Base-by-base conservation (phyloP, 1,140 invertebrate genomes). In the Leptopilina clavipes region DNA sequence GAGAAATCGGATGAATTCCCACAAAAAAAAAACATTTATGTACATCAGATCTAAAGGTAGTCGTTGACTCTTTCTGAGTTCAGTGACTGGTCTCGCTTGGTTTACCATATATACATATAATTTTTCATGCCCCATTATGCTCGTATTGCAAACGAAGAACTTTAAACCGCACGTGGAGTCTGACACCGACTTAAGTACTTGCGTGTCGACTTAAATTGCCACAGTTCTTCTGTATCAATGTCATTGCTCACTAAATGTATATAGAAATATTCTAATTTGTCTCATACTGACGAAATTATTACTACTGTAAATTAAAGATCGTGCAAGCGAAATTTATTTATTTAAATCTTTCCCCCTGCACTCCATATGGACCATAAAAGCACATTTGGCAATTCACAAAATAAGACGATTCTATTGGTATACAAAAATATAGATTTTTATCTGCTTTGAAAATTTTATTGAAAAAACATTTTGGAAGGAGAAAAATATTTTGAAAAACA, bases 71-170 rank as follows among this genome's bases (percentile, higher is more conserved):
- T 65, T 31, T 31, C 5, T n/a, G 59, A 65, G 59, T 65, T 65
- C 59, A 65, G 59, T 65, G 59, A 65, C 59, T 65, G 59, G 22
- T 31, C 22, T 31, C 11, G 22, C 25, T n/a, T 65, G 25, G 25
- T 65, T 65, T 19, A 65, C 59, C 59, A 65, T 65, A 31, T 31
- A 31, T n/a, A n/a, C n/a, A n/a, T 31, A 65, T 65, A 65, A 65
- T 65, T 65, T 65, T 65, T 31, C 59, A 65, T 65, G 59, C 25
- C 59, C 19, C 59, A 65, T 65, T 65, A 65, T 31, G n/a, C 22
- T 37, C 59, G 59, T 31, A 65, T 65, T 65, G 59, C 59, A 31
- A 65, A 59, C 54, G 54, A 59, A 59, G 17, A 59, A 59, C 54
- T 19, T 40, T 59, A 22, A 22, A 59, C 54, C 54, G 19, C 54